Conservation (phyloP, 2,113 vertebrate species). For the Pongo abelii region DNA sequence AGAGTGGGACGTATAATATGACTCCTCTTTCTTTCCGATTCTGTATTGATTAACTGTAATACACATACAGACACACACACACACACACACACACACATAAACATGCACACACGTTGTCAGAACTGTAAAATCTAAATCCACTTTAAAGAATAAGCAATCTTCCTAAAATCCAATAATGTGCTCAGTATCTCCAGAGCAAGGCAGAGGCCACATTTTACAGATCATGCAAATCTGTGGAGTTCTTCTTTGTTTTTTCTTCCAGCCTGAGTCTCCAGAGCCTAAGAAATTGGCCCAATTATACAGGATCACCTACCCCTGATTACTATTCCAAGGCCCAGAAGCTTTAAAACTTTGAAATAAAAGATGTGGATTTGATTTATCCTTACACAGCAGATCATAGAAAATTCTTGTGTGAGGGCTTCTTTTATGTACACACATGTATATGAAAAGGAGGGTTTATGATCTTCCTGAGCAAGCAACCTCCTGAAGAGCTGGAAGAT, state of each 20-base stretch:
- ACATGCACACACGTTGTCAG: background rate
- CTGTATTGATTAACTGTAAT: background rate
- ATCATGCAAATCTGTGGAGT: background rate
- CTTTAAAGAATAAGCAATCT: background rate
- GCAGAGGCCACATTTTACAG: background rate
- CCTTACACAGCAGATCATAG: background rate
- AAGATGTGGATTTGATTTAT: background rate
- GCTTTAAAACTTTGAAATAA: slow-evolving; percentile 5
- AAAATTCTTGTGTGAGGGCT: background rate
- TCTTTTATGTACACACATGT: background rate
- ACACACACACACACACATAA: background rate
- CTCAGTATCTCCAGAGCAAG: background rate
- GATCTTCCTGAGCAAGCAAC: background rate
- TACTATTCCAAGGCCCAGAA: background rate
- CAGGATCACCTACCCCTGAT: background rate
- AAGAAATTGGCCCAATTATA: background rate
- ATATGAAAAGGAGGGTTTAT: background rate
- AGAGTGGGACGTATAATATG: background rate
- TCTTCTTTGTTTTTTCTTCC: background rate
- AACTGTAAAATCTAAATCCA: background rate
- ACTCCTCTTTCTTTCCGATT: background rate
- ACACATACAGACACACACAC: background rate
- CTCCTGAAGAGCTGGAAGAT: background rate
- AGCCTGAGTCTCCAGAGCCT: background rate
- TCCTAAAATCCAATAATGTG: background rate